Percentiles rank a stretch among this genome's conserved stretches.
Conservation (phyloP, 2,113 vertebrate species). For the Microtus montanus region DNA sequence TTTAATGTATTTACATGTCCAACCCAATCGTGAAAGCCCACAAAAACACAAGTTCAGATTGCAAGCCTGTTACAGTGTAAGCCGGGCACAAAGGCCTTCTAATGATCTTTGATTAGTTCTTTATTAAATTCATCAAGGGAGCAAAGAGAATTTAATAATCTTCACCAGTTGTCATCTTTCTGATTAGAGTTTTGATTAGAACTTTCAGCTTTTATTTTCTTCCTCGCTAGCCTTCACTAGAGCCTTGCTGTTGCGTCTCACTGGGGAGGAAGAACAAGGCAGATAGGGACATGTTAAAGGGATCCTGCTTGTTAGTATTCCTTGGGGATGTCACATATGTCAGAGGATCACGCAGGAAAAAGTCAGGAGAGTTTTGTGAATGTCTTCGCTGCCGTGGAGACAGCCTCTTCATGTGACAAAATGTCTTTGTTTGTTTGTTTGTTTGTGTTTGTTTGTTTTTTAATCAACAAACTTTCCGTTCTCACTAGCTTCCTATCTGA, state of each 20-base stretch:
- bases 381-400: neutral
- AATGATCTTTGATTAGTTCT: conserved; percentile 99
- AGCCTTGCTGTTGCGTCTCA: conserved; percentile 74
- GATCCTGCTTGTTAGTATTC: conserved; percentile 19
- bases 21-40: conserved; percentile 80
- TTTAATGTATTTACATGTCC: conserved; percentile 83
- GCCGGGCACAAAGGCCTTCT: conserved; percentile 91
- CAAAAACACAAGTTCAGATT: conserved; percentile 87
- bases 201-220: conserved; percentile 90
- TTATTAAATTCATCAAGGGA: conserved; percentile 98
- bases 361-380: neutral
- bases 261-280: conserved; percentile 64
- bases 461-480: conserved; percentile 24
- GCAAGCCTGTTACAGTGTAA: conserved; percentile 87
- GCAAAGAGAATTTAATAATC: conserved; percentile 98
- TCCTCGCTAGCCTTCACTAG: conserved; percentile 83
- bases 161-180: conserved; percentile 93
- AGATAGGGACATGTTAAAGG: conserved; percentile 65
- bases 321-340: conserved; percentile 13
- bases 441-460: neutral
- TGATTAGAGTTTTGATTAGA: conserved; percentile 97
- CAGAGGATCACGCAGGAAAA: neutral
- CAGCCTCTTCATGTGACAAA: neutral
- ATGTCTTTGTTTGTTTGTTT: neutral
- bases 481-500: conserved; percentile 10